phyloP scores from a whole-genome alignment of 2,888 invertebrate species.

The Leuctra nigra region DNA sequence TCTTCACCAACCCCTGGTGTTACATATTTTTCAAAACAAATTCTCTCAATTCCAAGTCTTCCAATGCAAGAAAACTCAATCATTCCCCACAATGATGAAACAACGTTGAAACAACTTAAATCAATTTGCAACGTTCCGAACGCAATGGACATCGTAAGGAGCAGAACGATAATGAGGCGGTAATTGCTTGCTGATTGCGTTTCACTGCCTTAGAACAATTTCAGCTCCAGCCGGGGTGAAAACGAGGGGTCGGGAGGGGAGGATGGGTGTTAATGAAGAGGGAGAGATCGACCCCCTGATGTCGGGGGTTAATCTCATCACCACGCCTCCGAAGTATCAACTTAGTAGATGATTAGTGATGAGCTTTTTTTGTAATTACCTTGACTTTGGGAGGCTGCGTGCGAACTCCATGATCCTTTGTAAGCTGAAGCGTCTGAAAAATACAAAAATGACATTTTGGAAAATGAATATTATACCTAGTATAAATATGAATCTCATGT shows the following conservation, averaged over 20 bases:
- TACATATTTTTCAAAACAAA: too few species aligned
- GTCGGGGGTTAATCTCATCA: conserved; percentile 9
- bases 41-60: too few species aligned
- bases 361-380: conserved; percentile 48
- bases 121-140: too few species aligned
- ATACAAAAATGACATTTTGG: conserved; percentile 31
- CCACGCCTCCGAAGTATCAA: neutral
- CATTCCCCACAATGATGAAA: too few species aligned
- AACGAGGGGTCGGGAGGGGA: too few species aligned
- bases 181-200: conserved; percentile 31
- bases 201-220: conserved; percentile 35
- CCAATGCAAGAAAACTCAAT: too few species aligned
- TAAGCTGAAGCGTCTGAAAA: conserved; percentile 72
- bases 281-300: neutral
- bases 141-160: too few species aligned
- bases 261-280: too few species aligned
- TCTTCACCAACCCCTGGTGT: too few species aligned
- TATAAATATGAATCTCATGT: too few species aligned
- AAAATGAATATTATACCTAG: neutral
- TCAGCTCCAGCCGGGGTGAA: conserved; percentile 6
- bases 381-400: conserved; percentile 69
- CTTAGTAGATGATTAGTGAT: neutral
- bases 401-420: conserved; percentile 79
- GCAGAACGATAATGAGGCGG: conserved; percentile 25
- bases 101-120: too few species aligned